Evolutionary conservation across 1,140 invertebrate species (phyloP).

Genomic region (Drosophila kikkawai): DNA sequence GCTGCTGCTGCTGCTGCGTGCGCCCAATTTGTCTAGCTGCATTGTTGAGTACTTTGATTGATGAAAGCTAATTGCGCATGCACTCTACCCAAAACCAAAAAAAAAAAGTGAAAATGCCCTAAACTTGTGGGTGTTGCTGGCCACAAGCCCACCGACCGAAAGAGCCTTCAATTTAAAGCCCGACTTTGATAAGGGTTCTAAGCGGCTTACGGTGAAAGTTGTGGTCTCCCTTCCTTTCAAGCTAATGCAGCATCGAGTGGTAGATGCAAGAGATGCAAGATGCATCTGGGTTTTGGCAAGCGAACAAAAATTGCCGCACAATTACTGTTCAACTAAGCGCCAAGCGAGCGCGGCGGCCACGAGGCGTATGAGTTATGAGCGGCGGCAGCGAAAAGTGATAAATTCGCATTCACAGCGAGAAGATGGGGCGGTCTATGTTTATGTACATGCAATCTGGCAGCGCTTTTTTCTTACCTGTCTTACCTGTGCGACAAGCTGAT

Average conservation of each 20-base stretch:
- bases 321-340: constrained; percentile 76
- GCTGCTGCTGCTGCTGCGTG: constrained; percentile 23
- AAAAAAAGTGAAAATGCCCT: constrained; percentile 52
- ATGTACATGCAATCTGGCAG: constrained; percentile 30
- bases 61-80: constrained; percentile 79
- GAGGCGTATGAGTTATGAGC: constrained; percentile 77
- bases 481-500: constrained; percentile 25
- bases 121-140: constrained; percentile 46
- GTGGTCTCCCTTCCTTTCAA: not conserved
- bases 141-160: constrained; percentile 3
- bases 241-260: constrained; percentile 10
- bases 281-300: constrained; percentile 45
- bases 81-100: constrained; percentile 26
- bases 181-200: constrained; percentile 79
- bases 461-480: constrained; percentile 28
- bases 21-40: constrained; percentile 50
- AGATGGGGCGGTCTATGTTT: constrained; percentile 13
- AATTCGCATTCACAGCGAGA: constrained; percentile 46
- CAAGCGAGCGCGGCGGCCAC: constrained; percentile 53
- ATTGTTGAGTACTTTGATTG: constrained; percentile 77
- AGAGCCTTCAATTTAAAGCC: constrained; percentile 29
- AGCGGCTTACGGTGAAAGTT: constrained; percentile 71
- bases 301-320: constrained; percentile 72
- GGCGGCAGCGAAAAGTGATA: constrained; percentile 55
- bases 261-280: constrained; percentile 4